Base-by-base conservation (phyloP, 2,797 vertebrate species). In the Epinephelus awoara region DNA sequence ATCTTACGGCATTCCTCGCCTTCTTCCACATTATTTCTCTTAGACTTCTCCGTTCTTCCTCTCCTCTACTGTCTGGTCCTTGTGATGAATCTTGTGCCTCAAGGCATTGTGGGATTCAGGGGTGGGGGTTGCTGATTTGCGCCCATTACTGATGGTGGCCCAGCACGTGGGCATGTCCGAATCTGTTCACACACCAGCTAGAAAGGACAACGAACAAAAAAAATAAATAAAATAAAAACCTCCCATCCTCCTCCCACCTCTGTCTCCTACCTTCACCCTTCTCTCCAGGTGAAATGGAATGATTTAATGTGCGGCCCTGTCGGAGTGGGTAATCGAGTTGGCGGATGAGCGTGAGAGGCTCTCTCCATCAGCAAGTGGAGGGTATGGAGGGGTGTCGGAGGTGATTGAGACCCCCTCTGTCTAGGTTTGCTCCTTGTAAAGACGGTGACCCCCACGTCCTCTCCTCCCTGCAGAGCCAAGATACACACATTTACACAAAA, bases 201-300 rank as follows among this genome's bases (percentile, higher is more conserved):
- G 59, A 79, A 72, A 75, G 56, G 59, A 82, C 61, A 52, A 50
- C 47, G 1, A 25, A 13, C 18, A 44, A 40, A 47, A 23, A 66
- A 6, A 50, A 75, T 15, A 49, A 15, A 63, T 52, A 34, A 34
- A 34, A 34, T 34, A 34, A 34, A 34, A 34, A 34, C 34, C 34
- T 34, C 49, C 29, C 2, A 2, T 58, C 57, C 51, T 72, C 78
- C 67, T 65, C 61, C 55, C 55, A 49, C 73, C 72, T 73, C 25
- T 19, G 47, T 73, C 59, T 85, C 56, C 52, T 75, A 44, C 72
- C 76, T 83, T 86, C 85, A 82, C 80, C 86, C 90, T 84, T 76
- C 67, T 88, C 84, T 89, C 72, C 89, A 91, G 94, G 92, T 94
- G 90, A 93, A 94, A 95, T 86, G 67, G 85, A 84, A 90, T 92